Conservation (phyloP, 2,113 vertebrate species). For the Corvus moneduloides region DNA sequence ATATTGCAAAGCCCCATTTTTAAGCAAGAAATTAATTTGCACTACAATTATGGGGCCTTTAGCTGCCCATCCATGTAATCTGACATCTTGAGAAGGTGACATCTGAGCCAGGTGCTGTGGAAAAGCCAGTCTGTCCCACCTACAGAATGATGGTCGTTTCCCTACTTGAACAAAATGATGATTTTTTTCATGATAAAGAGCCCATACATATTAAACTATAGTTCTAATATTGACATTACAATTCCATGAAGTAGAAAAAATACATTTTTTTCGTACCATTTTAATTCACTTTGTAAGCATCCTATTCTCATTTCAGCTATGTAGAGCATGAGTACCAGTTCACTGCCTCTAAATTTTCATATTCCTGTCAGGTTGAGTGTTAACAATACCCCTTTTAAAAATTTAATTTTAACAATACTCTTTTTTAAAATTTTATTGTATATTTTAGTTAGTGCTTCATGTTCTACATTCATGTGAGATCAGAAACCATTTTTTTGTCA, state of each 20-base stretch:
- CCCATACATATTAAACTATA: neutral
- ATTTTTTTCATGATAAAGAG: neutral
- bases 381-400: neutral
- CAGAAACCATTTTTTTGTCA: neutral
- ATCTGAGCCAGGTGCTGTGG: neutral
- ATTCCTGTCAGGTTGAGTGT: neutral
- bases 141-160: neutral
- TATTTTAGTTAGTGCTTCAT: neutral
- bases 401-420: neutral
- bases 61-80: neutral
- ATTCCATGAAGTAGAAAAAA: neutral
- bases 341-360: neutral
- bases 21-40: neutral
- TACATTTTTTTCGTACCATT: neutral
- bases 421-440: neutral
- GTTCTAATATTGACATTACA: neutral
- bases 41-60: neutral
- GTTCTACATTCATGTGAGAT: neutral
- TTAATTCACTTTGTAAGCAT: neutral
- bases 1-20: neutral
- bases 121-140: neutral
- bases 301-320: neutral
- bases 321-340: neutral
- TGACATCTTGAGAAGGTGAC: neutral
- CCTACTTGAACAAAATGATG: neutral